Conservation (phyloP, 53 echinoderm and acorn worm genomes). For the Stichopus horrens region DNA sequence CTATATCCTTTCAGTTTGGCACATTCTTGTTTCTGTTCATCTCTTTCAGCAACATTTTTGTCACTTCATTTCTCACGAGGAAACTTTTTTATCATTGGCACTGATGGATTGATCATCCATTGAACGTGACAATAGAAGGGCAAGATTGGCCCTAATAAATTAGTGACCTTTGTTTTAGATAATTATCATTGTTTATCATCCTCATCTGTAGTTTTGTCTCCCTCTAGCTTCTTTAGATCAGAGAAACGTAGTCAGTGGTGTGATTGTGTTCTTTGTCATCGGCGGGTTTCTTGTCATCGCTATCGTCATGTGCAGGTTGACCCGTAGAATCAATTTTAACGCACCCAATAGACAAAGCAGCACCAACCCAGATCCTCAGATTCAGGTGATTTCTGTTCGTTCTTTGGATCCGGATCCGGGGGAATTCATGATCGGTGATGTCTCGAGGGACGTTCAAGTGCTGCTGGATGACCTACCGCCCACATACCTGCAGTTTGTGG, state of each 20-base stretch:
- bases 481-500: conserved; percentile 19
- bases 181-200: too few species aligned
- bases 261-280: neutral
- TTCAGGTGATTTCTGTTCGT: neutral
- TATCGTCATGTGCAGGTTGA: neutral
- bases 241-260: neutral
- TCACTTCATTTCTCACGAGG: too few species aligned
- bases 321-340: neutral
- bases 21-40: too few species aligned
- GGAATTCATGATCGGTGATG: neutral
- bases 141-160: too few species aligned
- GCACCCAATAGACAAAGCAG: neutral
- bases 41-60: too few species aligned
- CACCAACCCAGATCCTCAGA: neutral
- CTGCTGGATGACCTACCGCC: conserved; percentile 18
- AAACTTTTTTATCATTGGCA: too few species aligned
- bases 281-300: neutral
- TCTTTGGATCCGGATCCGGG: neutral
- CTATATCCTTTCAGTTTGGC: too few species aligned
- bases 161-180: too few species aligned
- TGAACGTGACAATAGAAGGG: too few species aligned
- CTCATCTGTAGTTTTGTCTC: neutral
- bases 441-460: neutral
- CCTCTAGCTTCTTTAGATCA: neutral
- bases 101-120: too few species aligned